Evolutionary conservation across 2,797 vertebrate species (phyloP), one percentile per base, ranked within the genome.

Genomic region (Varecia variegata): DNA sequence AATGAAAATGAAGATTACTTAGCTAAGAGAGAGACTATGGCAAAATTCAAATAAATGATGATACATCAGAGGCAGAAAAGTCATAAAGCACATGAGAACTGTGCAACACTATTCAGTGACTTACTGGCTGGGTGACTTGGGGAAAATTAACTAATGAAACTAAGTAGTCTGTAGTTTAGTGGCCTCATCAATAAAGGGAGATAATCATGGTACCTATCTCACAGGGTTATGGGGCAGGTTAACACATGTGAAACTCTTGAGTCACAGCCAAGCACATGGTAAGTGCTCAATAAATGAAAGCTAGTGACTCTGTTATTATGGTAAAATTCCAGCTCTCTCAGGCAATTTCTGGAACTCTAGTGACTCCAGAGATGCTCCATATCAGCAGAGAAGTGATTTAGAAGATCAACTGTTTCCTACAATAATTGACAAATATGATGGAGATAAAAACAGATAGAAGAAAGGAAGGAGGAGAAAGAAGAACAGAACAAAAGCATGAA

Each of bases 131-230:
- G 76, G 38, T 93, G 43, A 88, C 11, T 84, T 71, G 65, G 23
- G 30, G 40, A 65, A 92, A 88, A 81, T 80, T 70, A 95, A 58
- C 67, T 90, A 89, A 94, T 67, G 43, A 76, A 74, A 80, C 60
- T 73, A 85, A 80, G 17, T 38, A 80, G 32, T 62, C 68, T 71
- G 9, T 14, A 77, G 18, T 73, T 97, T 38, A 84, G 20, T 43
- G 35, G 14, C 58, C 38, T 94, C 58, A 71, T 27, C 0, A 5
- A 77, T 89, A 91, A 71, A 94, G 11, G 60, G 32, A 83, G 23
- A 52, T 90, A 92, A 85, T 71, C 56, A 60, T 88, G 62, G 5
- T 32, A 74, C n/a, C 52, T 83, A 74, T 83, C 40, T 83, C 52
- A 56, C n/a, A 92, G 52, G 21, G 8, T 50, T 73, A 40, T 23